Conservation (phyloP, 2,888 invertebrate genomes). For the Coremacera marginata region DNA sequence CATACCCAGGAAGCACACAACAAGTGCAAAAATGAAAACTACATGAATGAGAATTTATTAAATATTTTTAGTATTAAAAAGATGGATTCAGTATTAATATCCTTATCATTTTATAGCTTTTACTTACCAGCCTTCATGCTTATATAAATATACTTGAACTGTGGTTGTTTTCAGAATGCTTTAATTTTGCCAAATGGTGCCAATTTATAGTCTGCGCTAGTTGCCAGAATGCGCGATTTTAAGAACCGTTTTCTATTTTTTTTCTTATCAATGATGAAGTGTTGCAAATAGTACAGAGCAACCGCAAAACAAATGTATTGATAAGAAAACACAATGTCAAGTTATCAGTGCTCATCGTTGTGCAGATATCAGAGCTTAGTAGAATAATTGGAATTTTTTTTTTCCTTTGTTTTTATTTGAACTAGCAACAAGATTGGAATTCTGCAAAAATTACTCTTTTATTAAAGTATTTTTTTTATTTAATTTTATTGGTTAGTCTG, state of each 20-base stretch:
- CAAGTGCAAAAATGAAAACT: constrained; percentile 26
- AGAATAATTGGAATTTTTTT: no score
- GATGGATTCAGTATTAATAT: background rate
- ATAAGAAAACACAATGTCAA: no score
- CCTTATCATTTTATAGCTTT: background rate
- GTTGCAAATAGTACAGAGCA: background rate
- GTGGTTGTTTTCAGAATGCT: background rate
- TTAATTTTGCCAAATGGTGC: background rate
- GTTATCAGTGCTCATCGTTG: no score
- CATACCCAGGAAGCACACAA: constrained; percentile 26
- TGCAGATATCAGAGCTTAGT: no score
- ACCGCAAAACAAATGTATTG: no score
- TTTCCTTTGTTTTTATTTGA: no score
- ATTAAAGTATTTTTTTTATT: no score
- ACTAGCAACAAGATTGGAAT: no score
- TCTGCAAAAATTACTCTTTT: no score
- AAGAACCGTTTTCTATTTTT: background rate
- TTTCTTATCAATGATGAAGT: background rate
- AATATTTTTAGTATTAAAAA: no score
- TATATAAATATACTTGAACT: background rate
- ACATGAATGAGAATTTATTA: background rate
- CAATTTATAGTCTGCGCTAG: background rate
- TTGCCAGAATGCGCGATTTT: background rate
- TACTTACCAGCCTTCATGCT: constrained; percentile 17
- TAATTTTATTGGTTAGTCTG: no score